Base-by-base conservation (phyloP, 1,140 invertebrate species). In the Anoplolepis gracilipes region DNA sequence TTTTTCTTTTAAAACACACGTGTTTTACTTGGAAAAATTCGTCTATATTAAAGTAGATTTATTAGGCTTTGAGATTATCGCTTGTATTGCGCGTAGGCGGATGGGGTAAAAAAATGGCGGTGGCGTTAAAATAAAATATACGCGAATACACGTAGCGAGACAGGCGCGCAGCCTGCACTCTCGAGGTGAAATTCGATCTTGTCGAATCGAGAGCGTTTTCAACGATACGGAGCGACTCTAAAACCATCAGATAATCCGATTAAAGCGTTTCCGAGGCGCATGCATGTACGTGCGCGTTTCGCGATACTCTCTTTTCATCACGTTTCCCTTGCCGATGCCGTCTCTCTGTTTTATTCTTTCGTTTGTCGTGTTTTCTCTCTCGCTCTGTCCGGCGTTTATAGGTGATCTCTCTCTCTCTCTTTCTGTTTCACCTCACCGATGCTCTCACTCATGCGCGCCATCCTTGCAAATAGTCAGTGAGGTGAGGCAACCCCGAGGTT, bases 391-490 rank as follows among this genome's bases (percentile, higher is more conserved):
- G 70, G 62, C 85, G 28, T 61, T 49, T 73, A 61, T 11, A 46
- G 16, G 28, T 62, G 46, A 25, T 57, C 65, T 33, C 49, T 77
- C 57, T 46, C 49, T n/a, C 30, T 73, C 70, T n/a, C n/a, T n/a
- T n/a, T n/a, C n/a, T n/a, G n/a, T n/a, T n/a, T n/a, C n/a, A n/a
- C n/a, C n/a, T 46, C 42, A n/a, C 49, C 28, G 49, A 7, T 33
- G 67, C 28, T 87, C 70, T 59, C 53, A 69, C 62, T 78, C 49
- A 57, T 42, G 86, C 85, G 90, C 90, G 89, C 53, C 67, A 46
- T 90, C 88, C 91, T 92, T 93, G 91, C 94, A 93, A 93, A 94
- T 94, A 94, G 92, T 93, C 92, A 91, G 91, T 89, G 85, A 81
- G 67, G 85, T 69, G 92, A 94, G 92, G n/a, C n/a, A n/a, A 93